Percentiles rank a stretch among this genome's conserved stretches.
Evolutionary conservation across 64 coral and sea anemone genomes (phyloP).

Genomic region (Montipora foliosa): DNA sequence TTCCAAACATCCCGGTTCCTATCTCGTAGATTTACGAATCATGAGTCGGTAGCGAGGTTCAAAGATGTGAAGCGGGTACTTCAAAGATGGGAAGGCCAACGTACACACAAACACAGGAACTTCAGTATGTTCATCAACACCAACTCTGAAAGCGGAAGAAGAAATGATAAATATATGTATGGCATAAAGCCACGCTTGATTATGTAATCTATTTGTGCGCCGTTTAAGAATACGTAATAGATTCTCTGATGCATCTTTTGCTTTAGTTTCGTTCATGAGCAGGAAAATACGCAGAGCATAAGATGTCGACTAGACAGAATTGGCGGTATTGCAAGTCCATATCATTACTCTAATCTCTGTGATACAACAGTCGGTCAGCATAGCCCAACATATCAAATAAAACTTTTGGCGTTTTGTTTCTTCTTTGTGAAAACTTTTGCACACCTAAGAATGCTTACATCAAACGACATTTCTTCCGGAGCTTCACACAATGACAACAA

Average conservation of each 20-base stretch:
- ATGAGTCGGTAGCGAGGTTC: constrained; percentile 90
- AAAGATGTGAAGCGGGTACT: constrained; percentile 91
- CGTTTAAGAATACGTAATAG: background rate
- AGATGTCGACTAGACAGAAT: background rate
- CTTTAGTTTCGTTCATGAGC: background rate
- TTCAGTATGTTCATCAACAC: constrained; percentile 52
- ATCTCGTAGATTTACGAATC: constrained; percentile 91
- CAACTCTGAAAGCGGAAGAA: constrained; percentile 56
- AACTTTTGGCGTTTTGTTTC: no score
- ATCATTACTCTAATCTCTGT: no score
- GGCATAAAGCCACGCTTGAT: background rate
- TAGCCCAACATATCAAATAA: no score
- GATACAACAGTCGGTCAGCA: no score
- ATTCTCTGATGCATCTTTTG: background rate
- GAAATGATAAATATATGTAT: background rate
- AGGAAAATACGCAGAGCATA: background rate
- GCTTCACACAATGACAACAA: background rate
- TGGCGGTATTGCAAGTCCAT: background rate
- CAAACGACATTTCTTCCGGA: background rate
- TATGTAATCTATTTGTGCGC: background rate
- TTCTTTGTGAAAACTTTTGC: no score
- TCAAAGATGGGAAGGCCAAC: constrained; percentile 85
- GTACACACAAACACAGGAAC: constrained; percentile 94
- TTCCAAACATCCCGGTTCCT: constrained; percentile 90
- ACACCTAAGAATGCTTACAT: no score